Base-by-base conservation (phyloP, 2,113 vertebrate genomes). In the Eretmochelys imbricata region DNA sequence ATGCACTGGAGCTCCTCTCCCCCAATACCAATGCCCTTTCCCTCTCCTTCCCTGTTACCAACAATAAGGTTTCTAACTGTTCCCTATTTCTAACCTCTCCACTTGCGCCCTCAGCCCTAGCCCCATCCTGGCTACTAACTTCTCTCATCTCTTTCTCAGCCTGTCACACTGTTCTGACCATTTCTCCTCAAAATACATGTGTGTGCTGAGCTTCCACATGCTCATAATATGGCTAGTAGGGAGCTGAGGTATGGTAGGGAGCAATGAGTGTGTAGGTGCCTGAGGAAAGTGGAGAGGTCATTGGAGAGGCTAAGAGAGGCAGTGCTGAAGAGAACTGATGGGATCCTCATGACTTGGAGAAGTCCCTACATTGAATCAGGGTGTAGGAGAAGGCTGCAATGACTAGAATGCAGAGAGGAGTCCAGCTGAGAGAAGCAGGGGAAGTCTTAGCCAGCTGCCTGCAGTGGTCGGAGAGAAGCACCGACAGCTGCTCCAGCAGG, bases 231-330 rank as follows among this genome's bases (percentile, higher is more conserved):
- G 16, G 5, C 80, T 80, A 25, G 59, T 5, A 82, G 57, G 38
- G 42, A 13, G 80, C 25, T 1, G 19, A 54, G 10, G 29, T 46
- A 38, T 16, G 1, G 62, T 82, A 80, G 14, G 27, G 20, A 53
- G 25, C 6, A 0, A 0, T 17, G 24, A 93, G 4, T 38, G 29
- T 76, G 46, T 53, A 0, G 2, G 9, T 86, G 16, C 11, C 51
- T 38, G 35, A 69, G 29, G 62, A 38, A 46, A n/a, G 27, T 87
- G 76, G 55, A 50, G 53, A 46, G 38, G 10, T 65, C 82, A 7
- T 53, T 75, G 57, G 51, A 93, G 46, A 87, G 14, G 17, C 29
- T 24, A 54, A n/a, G 80, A 80, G 72, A 85, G 22, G 50, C 2
- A 48, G 46, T 24, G 38, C 62, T 27, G 35, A 88, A 42, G 27